A percentile compares a stretch with the other conserved stretches of the same genome.
These are phyloP conservation scores for Heterocephalus glaber DNA, from an alignment of 2,113 vertebrate species.

Conservation along the genomic window DNA sequence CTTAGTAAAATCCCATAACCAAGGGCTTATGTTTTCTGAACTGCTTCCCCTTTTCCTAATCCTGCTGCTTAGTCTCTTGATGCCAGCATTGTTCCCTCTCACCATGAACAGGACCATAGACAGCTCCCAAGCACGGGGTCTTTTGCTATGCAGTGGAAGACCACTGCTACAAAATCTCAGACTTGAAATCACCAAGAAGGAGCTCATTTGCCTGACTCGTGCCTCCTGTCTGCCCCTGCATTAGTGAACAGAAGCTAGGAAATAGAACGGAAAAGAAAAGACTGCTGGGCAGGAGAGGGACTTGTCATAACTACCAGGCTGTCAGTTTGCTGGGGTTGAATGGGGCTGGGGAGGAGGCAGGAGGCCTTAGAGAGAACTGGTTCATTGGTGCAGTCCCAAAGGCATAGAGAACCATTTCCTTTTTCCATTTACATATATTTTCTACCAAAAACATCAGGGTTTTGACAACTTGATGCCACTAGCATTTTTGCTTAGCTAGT, in stretches of 20 bases:
- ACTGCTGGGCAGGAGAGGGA: not conserved
- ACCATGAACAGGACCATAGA: slow-evolving; percentile 42
- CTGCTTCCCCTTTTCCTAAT: not conserved
- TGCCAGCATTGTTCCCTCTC: not conserved
- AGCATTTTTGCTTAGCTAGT: slow-evolving; percentile 24
- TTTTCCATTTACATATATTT: not conserved
- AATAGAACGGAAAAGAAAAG: not conserved
- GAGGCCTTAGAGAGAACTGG: not conserved
- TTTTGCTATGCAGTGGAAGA: not conserved
- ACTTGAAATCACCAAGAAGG: not conserved
- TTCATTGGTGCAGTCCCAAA: not conserved
- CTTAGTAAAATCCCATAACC: not conserved
- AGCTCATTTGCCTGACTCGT: too few species aligned
- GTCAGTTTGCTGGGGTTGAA: not conserved
- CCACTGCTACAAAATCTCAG: not conserved
- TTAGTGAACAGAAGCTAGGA: not conserved
- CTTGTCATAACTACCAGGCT: accelerated
- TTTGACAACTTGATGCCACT: slow-evolving; percentile 52
- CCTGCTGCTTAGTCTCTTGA: accelerated
- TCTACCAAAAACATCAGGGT: not conserved
- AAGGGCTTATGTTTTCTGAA: not conserved
- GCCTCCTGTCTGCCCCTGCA: not conserved
- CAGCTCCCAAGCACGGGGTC: not conserved
- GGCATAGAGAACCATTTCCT: not conserved
- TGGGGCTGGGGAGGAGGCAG: too few species aligned